These are phyloP conservation scores for Harlomillsia oculata DNA, from an alignment of 1,140 invertebrate genomes.

Conservation along the genomic window DNA sequence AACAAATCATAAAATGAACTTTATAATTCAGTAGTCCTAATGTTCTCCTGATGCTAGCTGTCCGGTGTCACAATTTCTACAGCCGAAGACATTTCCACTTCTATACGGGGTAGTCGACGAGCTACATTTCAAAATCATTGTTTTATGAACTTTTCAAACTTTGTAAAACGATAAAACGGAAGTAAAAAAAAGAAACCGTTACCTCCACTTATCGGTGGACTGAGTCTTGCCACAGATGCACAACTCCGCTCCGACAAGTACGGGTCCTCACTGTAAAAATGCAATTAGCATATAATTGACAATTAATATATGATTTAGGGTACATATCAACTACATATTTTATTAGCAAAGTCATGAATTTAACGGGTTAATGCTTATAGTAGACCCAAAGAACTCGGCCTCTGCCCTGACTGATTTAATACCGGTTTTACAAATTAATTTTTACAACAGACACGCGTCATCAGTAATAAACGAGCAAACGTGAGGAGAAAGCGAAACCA, in stretches of 20 bases:
- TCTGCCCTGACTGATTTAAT: too few species aligned
- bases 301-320: too few species aligned
- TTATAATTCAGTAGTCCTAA: slow-evolving; percentile 2
- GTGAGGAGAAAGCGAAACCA: too few species aligned
- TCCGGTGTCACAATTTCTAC: slow-evolving; percentile 20
- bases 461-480: too few species aligned
- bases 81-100: slow-evolving; percentile 17
- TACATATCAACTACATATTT: too few species aligned
- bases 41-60: slow-evolving; percentile 12
- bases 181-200: background rate
- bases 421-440: too few species aligned
- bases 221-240: slow-evolving; percentile 16
- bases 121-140: background rate
- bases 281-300: too few species aligned
- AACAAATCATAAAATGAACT: too few species aligned
- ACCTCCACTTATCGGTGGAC: slow-evolving; percentile 9
- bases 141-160: background rate
- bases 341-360: too few species aligned
- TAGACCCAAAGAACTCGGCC: too few species aligned
- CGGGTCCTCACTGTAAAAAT: slow-evolving; percentile 12
- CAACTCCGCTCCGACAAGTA: slow-evolving; percentile 16
- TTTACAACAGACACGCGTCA: too few species aligned
- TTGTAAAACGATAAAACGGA: background rate
- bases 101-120: slow-evolving; percentile 5
- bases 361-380: too few species aligned